phyloP scores from a whole-genome alignment of 1,140 invertebrate species.

The Aleiodes sp. region DNA sequence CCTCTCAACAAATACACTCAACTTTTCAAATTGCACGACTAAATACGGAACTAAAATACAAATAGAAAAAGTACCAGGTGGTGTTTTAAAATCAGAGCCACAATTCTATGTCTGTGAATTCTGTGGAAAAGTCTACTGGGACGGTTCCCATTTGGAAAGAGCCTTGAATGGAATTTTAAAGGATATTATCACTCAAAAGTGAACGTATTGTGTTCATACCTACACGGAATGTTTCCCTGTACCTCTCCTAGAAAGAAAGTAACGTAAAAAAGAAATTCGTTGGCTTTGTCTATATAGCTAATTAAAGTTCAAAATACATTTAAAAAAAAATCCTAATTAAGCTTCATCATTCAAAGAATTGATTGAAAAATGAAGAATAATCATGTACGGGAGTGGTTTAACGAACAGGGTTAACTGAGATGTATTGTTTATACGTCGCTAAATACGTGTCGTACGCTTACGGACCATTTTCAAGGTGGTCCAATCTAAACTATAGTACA shows the following conservation, averaged over 20 bases:
- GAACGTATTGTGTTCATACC: background rate
- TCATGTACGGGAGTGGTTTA: background rate
- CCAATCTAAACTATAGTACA: constrained; percentile 19
- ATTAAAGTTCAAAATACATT: no score
- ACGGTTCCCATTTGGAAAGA: constrained; percentile 69
- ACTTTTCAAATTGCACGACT: constrained; percentile 57
- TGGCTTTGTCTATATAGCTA: no score
- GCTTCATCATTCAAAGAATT: background rate
- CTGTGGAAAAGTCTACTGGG: constrained; percentile 76
- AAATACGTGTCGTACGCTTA: constrained; percentile 33
- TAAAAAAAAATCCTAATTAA: background rate
- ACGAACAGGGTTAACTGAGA: background rate
- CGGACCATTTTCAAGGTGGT: background rate
- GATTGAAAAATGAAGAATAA: background rate
- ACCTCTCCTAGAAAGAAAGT: background rate
- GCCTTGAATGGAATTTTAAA: constrained; percentile 56
- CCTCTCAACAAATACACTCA: constrained; percentile 51
- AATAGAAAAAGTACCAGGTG: constrained; percentile 63
- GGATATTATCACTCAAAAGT: constrained; percentile 44
- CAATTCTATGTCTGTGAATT: constrained; percentile 71
- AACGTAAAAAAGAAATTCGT: background rate
- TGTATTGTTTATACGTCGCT: constrained; percentile 1
- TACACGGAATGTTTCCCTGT: background rate
- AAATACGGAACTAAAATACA: constrained; percentile 63
- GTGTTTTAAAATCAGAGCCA: constrained; percentile 62